Conservation (phyloP, 1,140 invertebrate genomes). For the Steinernema khuongi region DNA sequence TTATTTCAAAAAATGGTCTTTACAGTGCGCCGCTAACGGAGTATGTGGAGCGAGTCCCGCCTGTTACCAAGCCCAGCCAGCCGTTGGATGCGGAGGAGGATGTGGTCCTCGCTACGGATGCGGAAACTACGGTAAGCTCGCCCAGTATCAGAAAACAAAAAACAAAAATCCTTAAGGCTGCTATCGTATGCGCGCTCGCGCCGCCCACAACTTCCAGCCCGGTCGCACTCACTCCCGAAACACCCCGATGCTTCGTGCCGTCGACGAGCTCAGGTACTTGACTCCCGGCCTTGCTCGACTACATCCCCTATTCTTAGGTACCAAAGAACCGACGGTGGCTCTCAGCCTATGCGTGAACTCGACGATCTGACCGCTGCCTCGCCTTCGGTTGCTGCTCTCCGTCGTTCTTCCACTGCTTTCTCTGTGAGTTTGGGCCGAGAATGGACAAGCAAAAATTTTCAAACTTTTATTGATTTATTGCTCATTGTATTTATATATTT, state of each 20-base stretch:
- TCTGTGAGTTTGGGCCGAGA: not conserved
- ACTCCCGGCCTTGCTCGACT: too few species aligned
- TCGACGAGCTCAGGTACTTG: not conserved
- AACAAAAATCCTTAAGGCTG: not conserved
- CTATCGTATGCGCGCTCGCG: not conserved
- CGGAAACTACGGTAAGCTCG: constrained; percentile 27
- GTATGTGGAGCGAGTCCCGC: constrained; percentile 27
- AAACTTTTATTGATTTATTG: too few species aligned
- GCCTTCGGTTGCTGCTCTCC: not conserved
- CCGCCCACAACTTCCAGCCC: not conserved
- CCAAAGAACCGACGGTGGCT: not conserved
- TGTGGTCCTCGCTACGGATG: constrained; percentile 28
- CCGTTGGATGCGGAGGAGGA: constrained; percentile 19
- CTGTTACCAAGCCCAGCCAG: constrained; percentile 10
- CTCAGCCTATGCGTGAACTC: not conserved
- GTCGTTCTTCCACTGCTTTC: not conserved
- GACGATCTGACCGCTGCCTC: not conserved
- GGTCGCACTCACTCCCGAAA: not conserved
- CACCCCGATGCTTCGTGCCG: not conserved
- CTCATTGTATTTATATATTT: too few species aligned
- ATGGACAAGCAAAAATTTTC: too few species aligned
- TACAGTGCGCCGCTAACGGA: constrained; percentile 37
- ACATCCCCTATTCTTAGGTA: too few species aligned
- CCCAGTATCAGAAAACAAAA: constrained; percentile 19
- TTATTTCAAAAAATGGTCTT: too few species aligned